A percentile compares a stretch with the other conserved stretches of the same genome.
Evolutionary conservation across 2,888 invertebrate genomes (phyloP).

Genomic region (Melieria picta): DNA sequence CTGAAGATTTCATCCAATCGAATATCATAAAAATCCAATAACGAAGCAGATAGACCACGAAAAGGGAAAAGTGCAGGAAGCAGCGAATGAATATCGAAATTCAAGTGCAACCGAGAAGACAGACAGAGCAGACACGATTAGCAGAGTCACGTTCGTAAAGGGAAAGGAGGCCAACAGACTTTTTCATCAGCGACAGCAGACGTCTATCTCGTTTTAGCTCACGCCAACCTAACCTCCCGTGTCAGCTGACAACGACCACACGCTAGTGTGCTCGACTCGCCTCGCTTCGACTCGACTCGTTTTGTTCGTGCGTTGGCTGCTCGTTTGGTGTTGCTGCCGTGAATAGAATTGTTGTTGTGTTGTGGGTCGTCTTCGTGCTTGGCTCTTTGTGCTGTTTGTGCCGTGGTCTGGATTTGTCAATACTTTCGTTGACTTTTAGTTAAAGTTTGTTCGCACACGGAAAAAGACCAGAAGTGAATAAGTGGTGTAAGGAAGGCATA

Average conservation of each 20-base stretch:
- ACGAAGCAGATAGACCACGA: background rate
- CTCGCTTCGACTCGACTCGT: constrained; percentile 10
- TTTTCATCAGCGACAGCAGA: background rate
- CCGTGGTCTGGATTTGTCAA: constrained; percentile 36
- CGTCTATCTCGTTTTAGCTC: background rate
- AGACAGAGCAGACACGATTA: background rate
- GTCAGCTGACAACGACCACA: constrained; percentile 18
- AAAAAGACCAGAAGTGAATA: constrained; percentile 32
- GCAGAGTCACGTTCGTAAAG: too few species aligned
- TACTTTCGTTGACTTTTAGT: constrained; percentile 43
- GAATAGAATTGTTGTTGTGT: constrained; percentile 17
- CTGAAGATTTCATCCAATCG: background rate
- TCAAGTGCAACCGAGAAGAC: background rate
- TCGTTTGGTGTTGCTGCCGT: constrained; percentile 12
- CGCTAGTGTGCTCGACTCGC: constrained; percentile 1
- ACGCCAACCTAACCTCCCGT: background rate
- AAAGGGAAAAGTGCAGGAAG: background rate
- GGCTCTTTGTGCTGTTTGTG: constrained; percentile 5
- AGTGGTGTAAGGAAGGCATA: constrained; percentile 28
- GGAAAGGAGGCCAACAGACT: too few species aligned
- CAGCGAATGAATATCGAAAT: background rate
- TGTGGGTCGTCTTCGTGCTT: background rate
- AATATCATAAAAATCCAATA: constrained; percentile 3
- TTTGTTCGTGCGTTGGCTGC: background rate
- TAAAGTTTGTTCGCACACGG: constrained; percentile 42